Evolutionary conservation across 1,140 invertebrate genomes (phyloP), one percentile per base, ranked within the genome.

Genomic region (Drosophila neocordata): DNA sequence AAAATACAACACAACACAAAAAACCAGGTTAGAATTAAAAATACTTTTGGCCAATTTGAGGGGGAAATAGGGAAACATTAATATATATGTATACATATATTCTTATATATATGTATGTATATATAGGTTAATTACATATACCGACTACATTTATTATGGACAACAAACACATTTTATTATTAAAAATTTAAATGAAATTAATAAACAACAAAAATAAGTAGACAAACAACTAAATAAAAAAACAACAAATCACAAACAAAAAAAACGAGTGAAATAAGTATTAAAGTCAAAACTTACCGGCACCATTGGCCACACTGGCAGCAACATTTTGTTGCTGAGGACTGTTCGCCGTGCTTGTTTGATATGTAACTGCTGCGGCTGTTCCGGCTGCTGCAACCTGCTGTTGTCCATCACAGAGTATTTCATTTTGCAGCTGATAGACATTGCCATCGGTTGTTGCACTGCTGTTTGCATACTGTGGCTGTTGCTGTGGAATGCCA

Each of bases 351-450:
- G 77, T 3, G 69, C 73, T 4, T 73, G 76, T 20, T 48, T 48
- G 41, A 48, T 48, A 48, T 48, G 41, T 48, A 11, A 48, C 24
- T 79, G 78, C 20, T 80, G 77, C 11, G 69, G 79, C 67, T 88
- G 59, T 65, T 85, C 78, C 87, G 59, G 73, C 66, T 8, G 68
- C 69, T 18, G 79, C 72, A n/a, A 81, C 64, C 53, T 82, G 8
- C 1, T 31, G 53, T 35, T 56, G 82, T 51, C 82, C 83, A 61
- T 91, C 89, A 79, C 89, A 91, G 75, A 90, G 77, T 77, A 90
- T 84, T 75, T 91, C 89, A 7, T 75, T 91, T 73, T 91, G 82
- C 72, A 90, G 72, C 72, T 91, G 85, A 75, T 87, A 91, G 65
- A 91, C 89, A 53, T 66, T 68, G 48, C 89, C 89, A 59, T 91